Evolutionary conservation across 2,888 invertebrate species (phyloP).

Genomic region (Yponomeuta sedellus): DNA sequence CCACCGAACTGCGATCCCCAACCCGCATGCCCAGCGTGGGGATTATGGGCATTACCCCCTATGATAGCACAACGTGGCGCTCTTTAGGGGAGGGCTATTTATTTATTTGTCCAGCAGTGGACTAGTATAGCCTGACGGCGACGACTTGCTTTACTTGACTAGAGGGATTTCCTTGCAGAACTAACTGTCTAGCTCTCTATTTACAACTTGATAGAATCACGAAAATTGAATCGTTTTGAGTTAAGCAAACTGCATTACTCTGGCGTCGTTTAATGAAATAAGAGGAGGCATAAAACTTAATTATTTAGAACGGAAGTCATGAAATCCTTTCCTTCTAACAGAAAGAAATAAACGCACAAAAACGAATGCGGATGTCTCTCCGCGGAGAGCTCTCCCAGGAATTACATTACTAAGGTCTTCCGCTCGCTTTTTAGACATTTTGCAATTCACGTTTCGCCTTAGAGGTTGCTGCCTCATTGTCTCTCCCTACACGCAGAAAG

Average conservation of each 20-base stretch:
- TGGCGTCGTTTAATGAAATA: neutral
- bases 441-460: slow-evolving; percentile 46
- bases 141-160: no score
- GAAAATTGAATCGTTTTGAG: neutral
- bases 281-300: slow-evolving; percentile 32
- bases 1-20: no score
- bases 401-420: slow-evolving; percentile 27
- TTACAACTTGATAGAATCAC: no score
- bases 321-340: slow-evolving; percentile 51
- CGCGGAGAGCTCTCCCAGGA: slow-evolving; percentile 39
- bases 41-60: no score
- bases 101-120: no score
- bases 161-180: no score
- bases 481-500: slow-evolving; percentile 30
- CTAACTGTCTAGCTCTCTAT: no score
- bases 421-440: slow-evolving; percentile 45
- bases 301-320: slow-evolving; percentile 54
- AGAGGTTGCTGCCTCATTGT: slow-evolving; percentile 47
- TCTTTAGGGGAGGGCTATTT: no score
- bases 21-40: no score
- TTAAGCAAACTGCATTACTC: neutral
- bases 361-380: slow-evolving; percentile 54
- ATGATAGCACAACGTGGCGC: no score
- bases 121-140: no score
- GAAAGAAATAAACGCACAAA: slow-evolving; percentile 46